Percentiles rank a stretch among this genome's conserved stretches.
Evolutionary conservation across 1,140 invertebrate genomes (phyloP).

Genomic region (Pentalonia nigronervosa): DNA sequence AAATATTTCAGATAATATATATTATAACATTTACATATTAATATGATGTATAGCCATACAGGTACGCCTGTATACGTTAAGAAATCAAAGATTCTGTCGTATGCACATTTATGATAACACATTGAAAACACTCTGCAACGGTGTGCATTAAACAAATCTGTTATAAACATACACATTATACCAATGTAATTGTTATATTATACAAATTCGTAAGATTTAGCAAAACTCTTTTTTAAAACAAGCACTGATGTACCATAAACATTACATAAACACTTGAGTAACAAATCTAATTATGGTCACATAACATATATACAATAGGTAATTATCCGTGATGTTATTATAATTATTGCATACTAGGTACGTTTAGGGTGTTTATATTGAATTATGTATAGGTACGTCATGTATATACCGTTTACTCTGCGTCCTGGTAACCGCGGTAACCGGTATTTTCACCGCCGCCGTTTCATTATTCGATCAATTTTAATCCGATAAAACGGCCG

Average conservation of each 20-base stretch:
- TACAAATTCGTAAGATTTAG: background rate
- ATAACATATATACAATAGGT: background rate
- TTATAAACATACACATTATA: background rate
- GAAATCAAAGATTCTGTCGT: no score
- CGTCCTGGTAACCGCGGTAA: background rate
- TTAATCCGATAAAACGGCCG: background rate
- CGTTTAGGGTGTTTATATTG: background rate
- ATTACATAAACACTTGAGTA: background rate
- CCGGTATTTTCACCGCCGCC: background rate
- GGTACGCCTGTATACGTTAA: no score
- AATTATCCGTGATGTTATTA: background rate
- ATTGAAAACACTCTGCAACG: no score
- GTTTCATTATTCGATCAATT: background rate
- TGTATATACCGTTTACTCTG: background rate
- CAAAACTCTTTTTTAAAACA: background rate
- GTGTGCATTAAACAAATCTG: background rate
- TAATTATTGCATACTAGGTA: background rate
- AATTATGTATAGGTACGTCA: background rate
- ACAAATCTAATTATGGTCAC: background rate
- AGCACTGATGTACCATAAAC: background rate
- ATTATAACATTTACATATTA: no score
- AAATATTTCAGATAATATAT: no score
- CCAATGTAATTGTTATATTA: background rate
- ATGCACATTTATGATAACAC: no score
- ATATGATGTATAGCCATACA: no score